These are phyloP conservation scores for Laothoe populi DNA, from an alignment of 2,888 invertebrate species.

Conservation along the genomic window DNA sequence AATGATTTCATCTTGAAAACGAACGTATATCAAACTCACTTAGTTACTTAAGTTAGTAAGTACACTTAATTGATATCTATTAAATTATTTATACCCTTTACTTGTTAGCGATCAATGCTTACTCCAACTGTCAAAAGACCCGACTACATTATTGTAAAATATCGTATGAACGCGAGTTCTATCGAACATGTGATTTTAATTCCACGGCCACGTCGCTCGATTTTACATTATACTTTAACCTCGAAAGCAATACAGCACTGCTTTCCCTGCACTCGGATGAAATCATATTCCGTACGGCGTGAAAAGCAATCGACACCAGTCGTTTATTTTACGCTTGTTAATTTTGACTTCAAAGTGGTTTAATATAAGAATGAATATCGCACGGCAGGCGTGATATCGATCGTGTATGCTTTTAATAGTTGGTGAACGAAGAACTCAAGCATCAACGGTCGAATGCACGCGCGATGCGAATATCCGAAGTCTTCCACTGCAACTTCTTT, in stretches of 20 bases:
- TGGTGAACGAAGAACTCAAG: slow-evolving; percentile 52
- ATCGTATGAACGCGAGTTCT: slow-evolving; percentile 16
- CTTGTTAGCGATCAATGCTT: neutral
- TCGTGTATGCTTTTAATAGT: slow-evolving; percentile 47
- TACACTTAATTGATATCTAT: neutral
- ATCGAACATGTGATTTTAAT: slow-evolving; percentile 33
- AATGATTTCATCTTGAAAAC: too few relatives aligned
- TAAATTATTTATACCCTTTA: slow-evolving; percentile 5
- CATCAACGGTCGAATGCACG: slow-evolving; percentile 56
- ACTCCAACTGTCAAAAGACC: neutral
- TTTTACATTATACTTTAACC: slow-evolving; percentile 36
- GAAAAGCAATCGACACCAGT: slow-evolving; percentile 62
- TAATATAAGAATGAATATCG: slow-evolving; percentile 47
- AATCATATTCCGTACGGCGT: slow-evolving; percentile 59
- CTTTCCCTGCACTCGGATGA: slow-evolving; percentile 65
- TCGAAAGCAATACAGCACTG: slow-evolving; percentile 56
- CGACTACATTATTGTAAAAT: slow-evolving; percentile 2
- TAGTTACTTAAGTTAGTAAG: neutral
- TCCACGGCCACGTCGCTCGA: slow-evolving; percentile 37
- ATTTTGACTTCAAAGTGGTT: slow-evolving; percentile 34
- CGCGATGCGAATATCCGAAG: slow-evolving; percentile 29
- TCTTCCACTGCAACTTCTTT: slow-evolving; percentile 6
- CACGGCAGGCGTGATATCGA: slow-evolving; percentile 29
- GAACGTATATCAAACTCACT: too few relatives aligned
- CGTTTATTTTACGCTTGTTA: slow-evolving; percentile 13